Conservation (phyloP, 2,113 vertebrate species). For the Platysternon megacephalum region DNA sequence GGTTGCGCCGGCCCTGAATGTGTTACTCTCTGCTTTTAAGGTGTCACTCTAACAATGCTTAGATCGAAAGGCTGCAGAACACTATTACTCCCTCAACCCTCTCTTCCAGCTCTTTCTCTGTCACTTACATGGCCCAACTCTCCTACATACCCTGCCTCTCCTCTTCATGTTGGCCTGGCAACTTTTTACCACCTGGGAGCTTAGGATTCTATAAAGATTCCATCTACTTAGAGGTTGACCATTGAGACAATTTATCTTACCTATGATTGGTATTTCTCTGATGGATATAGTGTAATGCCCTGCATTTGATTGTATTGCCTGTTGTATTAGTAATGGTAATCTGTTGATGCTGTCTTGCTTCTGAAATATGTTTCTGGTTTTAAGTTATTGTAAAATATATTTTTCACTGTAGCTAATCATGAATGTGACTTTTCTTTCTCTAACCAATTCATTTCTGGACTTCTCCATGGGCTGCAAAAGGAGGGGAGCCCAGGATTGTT, state of each 20-base stretch:
- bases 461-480: not conserved
- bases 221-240: not conserved
- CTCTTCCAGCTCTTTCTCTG: no score
- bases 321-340: not conserved
- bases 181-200: no score
- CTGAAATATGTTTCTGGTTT: not conserved
- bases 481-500: not conserved
- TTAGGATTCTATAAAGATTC: not conserved
- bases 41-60: no score
- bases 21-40: no score
- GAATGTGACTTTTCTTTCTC: not conserved
- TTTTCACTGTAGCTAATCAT: not conserved
- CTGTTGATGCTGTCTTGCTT: not conserved
- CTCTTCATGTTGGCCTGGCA: no score
- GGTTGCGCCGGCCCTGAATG: no score
- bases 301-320: not conserved
- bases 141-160: no score
- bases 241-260: not conserved
- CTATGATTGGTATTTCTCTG: not conserved
- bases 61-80: no score
- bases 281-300: not conserved
- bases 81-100: no score
- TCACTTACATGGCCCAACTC: no score
- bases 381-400: not conserved
- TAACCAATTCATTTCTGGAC: not conserved